Evolutionary conservation across 1,140 invertebrate species (phyloP), one percentile per base, ranked within the genome.

Genomic region (Zaprionus africanus): DNA sequence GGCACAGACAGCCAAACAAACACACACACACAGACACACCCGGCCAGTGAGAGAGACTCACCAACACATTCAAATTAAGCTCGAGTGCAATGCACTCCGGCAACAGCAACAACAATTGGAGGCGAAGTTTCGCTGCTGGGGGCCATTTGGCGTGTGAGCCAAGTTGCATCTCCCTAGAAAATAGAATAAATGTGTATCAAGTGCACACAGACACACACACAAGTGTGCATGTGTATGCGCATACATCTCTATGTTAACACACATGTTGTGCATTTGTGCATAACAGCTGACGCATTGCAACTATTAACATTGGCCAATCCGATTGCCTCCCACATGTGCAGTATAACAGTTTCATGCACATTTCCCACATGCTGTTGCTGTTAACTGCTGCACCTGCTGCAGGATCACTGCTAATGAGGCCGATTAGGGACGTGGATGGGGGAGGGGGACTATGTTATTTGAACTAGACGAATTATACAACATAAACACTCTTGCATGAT

Each of bases 391-490:
- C 54, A 65, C 22, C 31, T 49, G 54, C 31, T 51, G 53, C 24
- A 64, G 73, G 67, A 63, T 70, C 73, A n/a, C 17, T 63, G 34
- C 19, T 26, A 70, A 5, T 17, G 13, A 38, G 24, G 28, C 41
- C 38, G 13, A 17, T 53, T 22, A 22, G 34, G 19, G 26, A 28
- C 22, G 13, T 24, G 9, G 13, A 12, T 17, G 22, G 34, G 70
- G 63, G 54, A 58, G 56, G 9, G 58, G 9, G 59, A 78, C 59
- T 41, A 63, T 71, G 19, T 51, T 68, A 66, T 85, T 84, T 81
- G 60, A 78, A 68, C 62, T 76, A 82, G 26, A 60, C 51, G 43
- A 64, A 81, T 66, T 77, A 81, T 78, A 81, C 67, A 67, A 57
- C 64, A 58, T 19, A 65, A 43, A 56, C 53, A 38, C 53, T 34